Percentiles rank a stretch among this genome's conserved stretches.
These are phyloP conservation scores for Enteromius mattozi DNA, from an alignment of 2,797 vertebrate genomes.

Conservation along the genomic window DNA sequence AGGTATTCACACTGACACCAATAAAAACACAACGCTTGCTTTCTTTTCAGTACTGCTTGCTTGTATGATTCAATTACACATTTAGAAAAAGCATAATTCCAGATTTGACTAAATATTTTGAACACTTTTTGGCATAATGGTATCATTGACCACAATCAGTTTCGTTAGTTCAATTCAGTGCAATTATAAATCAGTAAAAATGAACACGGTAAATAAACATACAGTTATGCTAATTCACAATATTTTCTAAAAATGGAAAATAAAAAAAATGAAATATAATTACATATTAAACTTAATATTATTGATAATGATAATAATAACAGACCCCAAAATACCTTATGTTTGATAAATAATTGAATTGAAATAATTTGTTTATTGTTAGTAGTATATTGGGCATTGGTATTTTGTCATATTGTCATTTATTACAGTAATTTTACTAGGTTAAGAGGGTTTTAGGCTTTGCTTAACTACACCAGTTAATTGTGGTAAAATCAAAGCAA, in stretches of 20 bases:
- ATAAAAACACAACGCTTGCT: conserved; percentile 1
- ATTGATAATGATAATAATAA: background rate
- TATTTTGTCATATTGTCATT: background rate
- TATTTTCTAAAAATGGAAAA: background rate
- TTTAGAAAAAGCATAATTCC: background rate
- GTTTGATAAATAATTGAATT: background rate
- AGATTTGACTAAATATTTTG: background rate
- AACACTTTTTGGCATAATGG: background rate
- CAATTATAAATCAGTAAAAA: background rate
- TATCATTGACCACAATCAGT: background rate
- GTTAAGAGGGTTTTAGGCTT: background rate
- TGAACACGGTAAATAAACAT: background rate
- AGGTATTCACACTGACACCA: conserved; percentile 51
- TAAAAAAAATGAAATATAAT: background rate
- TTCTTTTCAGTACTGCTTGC: background rate
- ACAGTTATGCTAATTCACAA: background rate
- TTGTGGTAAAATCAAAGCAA: background rate
- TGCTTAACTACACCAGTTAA: background rate
- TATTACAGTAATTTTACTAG: background rate
- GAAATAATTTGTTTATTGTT: background rate
- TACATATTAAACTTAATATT: background rate
- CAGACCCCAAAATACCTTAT: background rate
- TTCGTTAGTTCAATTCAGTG: background rate
- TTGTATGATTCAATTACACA: background rate
- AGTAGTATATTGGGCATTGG: background rate